A percentile compares a stretch with the other conserved stretches of the same genome.
These are phyloP conservation scores for Drosophila gunungcola DNA, from an alignment of 1,140 invertebrate species.

Conservation along the genomic window DNA sequence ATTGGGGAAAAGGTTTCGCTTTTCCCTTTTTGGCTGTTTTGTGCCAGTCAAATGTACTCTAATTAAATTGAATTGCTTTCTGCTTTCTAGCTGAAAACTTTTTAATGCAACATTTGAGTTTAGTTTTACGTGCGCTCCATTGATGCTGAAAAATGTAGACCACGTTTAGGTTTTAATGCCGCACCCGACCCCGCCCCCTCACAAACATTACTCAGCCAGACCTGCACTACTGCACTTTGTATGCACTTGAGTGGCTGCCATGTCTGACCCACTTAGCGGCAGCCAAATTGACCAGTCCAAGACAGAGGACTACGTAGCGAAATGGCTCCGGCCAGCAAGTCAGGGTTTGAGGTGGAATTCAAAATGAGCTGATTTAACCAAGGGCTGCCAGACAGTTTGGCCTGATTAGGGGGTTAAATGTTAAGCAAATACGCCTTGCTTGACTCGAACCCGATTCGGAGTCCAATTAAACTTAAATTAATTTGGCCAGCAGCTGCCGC, in stretches of 20 bases:
- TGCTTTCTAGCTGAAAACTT: conserved; percentile 58
- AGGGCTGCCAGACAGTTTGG: conserved; percentile 23
- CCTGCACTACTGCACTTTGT: conserved; percentile 54
- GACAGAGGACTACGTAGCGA: background rate
- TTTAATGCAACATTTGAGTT: conserved; percentile 77
- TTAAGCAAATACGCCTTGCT: conserved; percentile 48
- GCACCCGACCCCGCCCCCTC: background rate
- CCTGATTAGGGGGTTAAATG: conserved; percentile 50
- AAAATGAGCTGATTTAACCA: conserved; percentile 38
- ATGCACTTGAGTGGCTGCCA: conserved; percentile 50
- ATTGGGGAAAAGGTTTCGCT: conserved; percentile 31
- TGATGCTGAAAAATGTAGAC: conserved; percentile 69
- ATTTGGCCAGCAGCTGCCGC: conserved; percentile 49
- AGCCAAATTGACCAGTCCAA: conserved; percentile 47
- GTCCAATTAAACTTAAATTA: conserved; percentile 78
- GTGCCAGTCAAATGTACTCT: conserved; percentile 64
- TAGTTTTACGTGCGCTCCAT: conserved; percentile 69
- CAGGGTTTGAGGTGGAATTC: conserved; percentile 28
- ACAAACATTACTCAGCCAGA: conserved; percentile 31
- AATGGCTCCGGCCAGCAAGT: background rate
- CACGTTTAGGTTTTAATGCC: conserved; percentile 71
- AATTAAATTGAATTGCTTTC: conserved; percentile 77
- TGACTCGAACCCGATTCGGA: conserved; percentile 10
- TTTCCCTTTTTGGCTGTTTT: conserved; percentile 18
- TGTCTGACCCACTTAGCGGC: conserved; percentile 68